Evolutionary conservation across 2,113 vertebrate genomes (phyloP), one percentile per base, ranked within the genome.

Genomic region (Egretta garzetta): DNA sequence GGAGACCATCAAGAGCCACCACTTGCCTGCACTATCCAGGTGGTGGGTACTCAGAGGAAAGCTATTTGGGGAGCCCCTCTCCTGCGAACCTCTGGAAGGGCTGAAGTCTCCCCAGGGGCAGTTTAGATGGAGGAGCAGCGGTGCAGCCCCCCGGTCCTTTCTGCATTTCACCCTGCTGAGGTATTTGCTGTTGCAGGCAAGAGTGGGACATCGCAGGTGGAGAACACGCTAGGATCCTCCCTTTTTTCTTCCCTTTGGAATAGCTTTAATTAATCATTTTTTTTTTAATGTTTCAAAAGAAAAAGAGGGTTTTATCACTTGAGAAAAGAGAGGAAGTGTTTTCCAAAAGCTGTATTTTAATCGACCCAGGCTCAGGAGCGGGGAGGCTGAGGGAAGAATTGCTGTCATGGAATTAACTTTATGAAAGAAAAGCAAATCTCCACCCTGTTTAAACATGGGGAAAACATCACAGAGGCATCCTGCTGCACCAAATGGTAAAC

Each of bases 351-450:
- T 62, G 18, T 22, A 9, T 94, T 93, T 94, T 90, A 95, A 91
- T 66, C 86, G 77, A 86, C 24, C 17, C 70, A 72, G 58, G 60
- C 60, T 94, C 6, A 1, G 58, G 55, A 94, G 26, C 0, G 0
- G 41, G 77, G 37, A 96, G 53, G 30, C 77, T 85, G 52, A 85
- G 70, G 58, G 45, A 74, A 68, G 62, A 85, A 80, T 58, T 91
- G 82, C 82, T 93, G 80, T 84, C 58, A 68, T 90, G 68, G 87
- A 96, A 97, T 92, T 88, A 80, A 90, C 56, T 95, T 95, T 62
- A 80, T 91, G 79, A 96, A 92, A 97, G 81, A 95, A 96, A 96
- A 96, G 94, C 91, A 96, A 80, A 96, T 93, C 96, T 93, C 91
- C 84, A 79, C 92, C 93, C 95, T 95, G 56, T 96, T 95, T 94